A percentile compares a stretch with the other conserved stretches of the same genome.
Evolutionary conservation across 2,888 invertebrate species (phyloP).

Genomic region (Epirrhoe alternata): DNA sequence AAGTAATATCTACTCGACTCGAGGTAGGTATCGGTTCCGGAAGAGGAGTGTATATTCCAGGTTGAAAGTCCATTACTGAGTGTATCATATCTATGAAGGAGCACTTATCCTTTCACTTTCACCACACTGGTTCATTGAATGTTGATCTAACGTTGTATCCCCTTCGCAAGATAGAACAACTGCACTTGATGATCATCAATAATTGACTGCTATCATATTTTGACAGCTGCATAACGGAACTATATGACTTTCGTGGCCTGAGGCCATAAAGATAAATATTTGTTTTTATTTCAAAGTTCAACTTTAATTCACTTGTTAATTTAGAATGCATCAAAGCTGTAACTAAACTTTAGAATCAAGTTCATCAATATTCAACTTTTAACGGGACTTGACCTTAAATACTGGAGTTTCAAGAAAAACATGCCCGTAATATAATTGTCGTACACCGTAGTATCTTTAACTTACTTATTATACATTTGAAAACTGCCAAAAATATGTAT

Average conservation of each 20-base stretch:
- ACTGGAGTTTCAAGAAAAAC: neutral
- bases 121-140: too few relatives aligned
- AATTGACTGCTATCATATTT: too few relatives aligned
- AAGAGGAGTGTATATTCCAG: too few relatives aligned
- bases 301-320: neutral
- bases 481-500: neutral
- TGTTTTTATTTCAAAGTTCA: neutral
- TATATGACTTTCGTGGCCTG: neutral
- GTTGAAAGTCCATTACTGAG: too few relatives aligned
- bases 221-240: slow-evolving; percentile 7
- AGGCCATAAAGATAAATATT: neutral
- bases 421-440: neutral
- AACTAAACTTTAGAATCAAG: neutral
- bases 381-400: slow-evolving; percentile 13
- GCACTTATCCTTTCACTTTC: too few relatives aligned
- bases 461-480: too few relatives aligned
- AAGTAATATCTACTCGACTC: too few relatives aligned
- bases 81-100: too few relatives aligned
- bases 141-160: too few relatives aligned
- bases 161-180: too few relatives aligned
- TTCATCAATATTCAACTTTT: slow-evolving; percentile 16
- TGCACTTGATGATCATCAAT: too few relatives aligned
- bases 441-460: neutral
- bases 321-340: neutral
- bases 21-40: too few relatives aligned